These are phyloP conservation scores for Akabosia matsudoensis DNA, from an alignment of 1,140 invertebrate genomes.

Conservation along the genomic window DNA sequence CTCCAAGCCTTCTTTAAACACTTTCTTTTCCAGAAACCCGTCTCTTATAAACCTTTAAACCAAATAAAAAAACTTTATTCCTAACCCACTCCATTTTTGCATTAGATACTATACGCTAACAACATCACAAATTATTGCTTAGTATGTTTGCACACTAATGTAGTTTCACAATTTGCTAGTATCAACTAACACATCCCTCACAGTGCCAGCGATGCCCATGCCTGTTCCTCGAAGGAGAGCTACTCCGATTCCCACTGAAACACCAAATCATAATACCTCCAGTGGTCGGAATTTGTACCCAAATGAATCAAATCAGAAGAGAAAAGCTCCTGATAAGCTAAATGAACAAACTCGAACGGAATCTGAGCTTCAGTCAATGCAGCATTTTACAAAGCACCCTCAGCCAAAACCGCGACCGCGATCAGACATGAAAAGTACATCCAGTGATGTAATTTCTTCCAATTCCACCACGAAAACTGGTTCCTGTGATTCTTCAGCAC, in stretches of 20 bases:
- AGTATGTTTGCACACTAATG: constrained; percentile 13
- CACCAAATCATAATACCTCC: not conserved
- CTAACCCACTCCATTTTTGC: too few species aligned
- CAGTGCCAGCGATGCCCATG: constrained; percentile 9
- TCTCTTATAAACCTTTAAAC: not conserved
- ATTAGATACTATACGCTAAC: constrained; percentile 8
- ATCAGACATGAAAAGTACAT: constrained; percentile 10
- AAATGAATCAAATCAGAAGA: too few species aligned
- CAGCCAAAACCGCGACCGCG: constrained; percentile 39
- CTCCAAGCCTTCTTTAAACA: too few species aligned
- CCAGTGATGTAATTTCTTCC: not conserved
- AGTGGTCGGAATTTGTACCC: too few species aligned
- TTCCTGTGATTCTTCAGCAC: too few species aligned
- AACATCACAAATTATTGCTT: not conserved
- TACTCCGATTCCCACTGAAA: not conserved
- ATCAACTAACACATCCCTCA: not conserved
- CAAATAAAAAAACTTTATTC: too few species aligned
- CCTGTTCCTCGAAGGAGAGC: not conserved
- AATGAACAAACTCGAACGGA: too few species aligned
- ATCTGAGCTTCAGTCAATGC: not conserved
- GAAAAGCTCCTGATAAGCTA: not conserved
- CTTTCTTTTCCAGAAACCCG: not conserved
- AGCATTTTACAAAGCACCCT: not conserved
- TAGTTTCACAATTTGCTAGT: not conserved
- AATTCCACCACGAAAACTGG: too few species aligned